Base-by-base conservation (phyloP, 2,888 invertebrate species). In the Drosophila picticornis region DNA sequence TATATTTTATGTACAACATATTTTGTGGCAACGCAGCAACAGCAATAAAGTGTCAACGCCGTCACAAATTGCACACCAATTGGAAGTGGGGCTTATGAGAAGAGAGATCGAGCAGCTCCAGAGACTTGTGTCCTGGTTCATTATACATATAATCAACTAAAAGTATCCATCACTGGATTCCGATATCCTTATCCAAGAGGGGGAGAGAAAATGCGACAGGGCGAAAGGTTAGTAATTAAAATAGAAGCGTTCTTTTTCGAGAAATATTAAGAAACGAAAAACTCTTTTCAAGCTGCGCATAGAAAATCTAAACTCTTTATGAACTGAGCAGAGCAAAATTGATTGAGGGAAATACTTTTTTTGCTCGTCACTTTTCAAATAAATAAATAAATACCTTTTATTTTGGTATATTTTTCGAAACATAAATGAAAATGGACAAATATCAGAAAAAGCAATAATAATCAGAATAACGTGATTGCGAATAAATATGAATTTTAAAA, bases 1-100 rank as follows among this genome's bases (percentile, higher is more conserved):
- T 71, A 79, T 70, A 85, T 77, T 74, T 80, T 80, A 71, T 75
- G 69, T 75, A 65, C 63, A 84, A 79, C 85, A 83, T 79, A 82
- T 84, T 78, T 82, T 72, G 68, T 57, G 83, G 71, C 80, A 52
- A 61, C 58, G 50, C 56, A 64, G 48, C 38, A 59, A 38, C 69
- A 77, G 48, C 55, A 43, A 9, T 43, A 57, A 62, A 58, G 29
- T 61, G 58, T 60, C 73, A 70, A 69, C 62, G 76, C 16, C 43
- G 67, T 58, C 50, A 66, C 64, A 53, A 59, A 51, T 56, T 31
- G 51, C 52, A n/a, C 3, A 9, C 4, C 1, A 27, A 36, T 11
- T 19, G 10, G 0, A 25, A 25, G 16, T 9, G 22, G 46, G 22
- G 1, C 2, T 46, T 7, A 46, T 9, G 4, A 19, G 32, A 4